Evolutionary conservation across 2,113 vertebrate species (phyloP).

Genomic region (Dasyornis broadbenti): DNA sequence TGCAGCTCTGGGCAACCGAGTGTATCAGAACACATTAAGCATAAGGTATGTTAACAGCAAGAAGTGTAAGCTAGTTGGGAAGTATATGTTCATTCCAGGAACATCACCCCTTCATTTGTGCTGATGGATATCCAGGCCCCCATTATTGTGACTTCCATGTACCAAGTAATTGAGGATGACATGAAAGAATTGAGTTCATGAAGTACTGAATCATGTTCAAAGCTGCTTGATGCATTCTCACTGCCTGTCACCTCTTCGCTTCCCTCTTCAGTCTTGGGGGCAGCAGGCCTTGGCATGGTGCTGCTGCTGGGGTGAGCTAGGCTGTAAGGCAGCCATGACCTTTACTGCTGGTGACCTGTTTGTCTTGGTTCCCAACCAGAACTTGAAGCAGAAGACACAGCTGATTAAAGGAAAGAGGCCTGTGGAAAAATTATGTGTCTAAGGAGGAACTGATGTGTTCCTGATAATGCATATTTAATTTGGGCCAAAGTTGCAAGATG

Average conservation of each 20-base stretch:
- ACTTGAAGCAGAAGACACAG: not conserved
- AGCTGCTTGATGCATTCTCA: not conserved
- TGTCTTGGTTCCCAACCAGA: not conserved
- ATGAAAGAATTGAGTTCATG: constrained; percentile 94
- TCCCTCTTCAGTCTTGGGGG: not conserved
- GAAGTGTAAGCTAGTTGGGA: not conserved
- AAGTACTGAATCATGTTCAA: constrained; percentile 74
- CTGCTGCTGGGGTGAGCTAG: not conserved
- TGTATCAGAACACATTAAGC: not conserved
- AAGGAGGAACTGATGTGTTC: not conserved
- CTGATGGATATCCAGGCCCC: constrained; percentile 95
- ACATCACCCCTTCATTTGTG: constrained; percentile 89
- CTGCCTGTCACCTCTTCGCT: not conserved
- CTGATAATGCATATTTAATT: too few species aligned
- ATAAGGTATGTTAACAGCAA: not conserved
- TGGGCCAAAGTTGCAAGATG: too few species aligned
- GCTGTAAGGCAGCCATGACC: fast-evolving
- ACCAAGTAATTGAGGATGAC: constrained; percentile 88
- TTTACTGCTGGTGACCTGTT: not conserved
- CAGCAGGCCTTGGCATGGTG: not conserved
- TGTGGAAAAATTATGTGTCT: not conserved
- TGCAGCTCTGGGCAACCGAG: not conserved
- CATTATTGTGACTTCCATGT: constrained; percentile 87
- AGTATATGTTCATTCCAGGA: constrained; percentile 68
- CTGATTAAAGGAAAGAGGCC: not conserved